Evolutionary conservation across 2,888 invertebrate species (phyloP).

Genomic region (Dryocosmus kuriphilus): DNA sequence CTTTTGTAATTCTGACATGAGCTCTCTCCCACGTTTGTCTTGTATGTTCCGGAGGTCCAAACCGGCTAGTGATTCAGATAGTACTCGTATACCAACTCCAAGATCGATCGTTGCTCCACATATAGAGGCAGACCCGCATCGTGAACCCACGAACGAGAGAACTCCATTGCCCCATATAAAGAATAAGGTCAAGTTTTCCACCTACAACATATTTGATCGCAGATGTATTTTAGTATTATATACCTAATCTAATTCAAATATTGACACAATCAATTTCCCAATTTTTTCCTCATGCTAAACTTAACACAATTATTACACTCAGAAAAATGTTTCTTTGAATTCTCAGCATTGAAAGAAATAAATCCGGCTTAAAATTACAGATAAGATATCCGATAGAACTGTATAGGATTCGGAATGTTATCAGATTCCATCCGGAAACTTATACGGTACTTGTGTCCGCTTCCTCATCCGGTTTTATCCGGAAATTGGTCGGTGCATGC

Average conservation of each 20-base stretch:
- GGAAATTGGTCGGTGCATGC: too few relatives aligned
- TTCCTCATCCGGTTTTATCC: too few relatives aligned
- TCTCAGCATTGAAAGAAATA: too few relatives aligned
- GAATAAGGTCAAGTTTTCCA: slow-evolving; percentile 65
- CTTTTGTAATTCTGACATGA: slow-evolving; percentile 24
- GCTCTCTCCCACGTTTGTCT: slow-evolving; percentile 7
- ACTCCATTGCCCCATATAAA: slow-evolving; percentile 50
- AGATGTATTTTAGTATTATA: not conserved
- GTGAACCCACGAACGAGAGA: slow-evolving; percentile 35
- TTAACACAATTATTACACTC: too few relatives aligned
- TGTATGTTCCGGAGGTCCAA: slow-evolving; percentile 7
- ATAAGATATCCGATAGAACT: too few relatives aligned
- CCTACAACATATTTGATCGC: not conserved
- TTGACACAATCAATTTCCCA: not conserved
- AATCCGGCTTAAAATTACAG: too few relatives aligned
- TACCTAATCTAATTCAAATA: not conserved
- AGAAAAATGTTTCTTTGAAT: too few relatives aligned
- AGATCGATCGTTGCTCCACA: slow-evolving; percentile 55
- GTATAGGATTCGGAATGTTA: too few relatives aligned
- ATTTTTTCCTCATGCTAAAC: too few relatives aligned
- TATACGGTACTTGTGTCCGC: too few relatives aligned
- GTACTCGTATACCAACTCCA: slow-evolving; percentile 9
- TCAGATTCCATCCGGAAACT: too few relatives aligned
- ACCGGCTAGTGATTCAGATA: slow-evolving; percentile 1
- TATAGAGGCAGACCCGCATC: slow-evolving; percentile 20